Conservation (phyloP, 2,113 vertebrate genomes). For the Bujurquina vittata region DNA sequence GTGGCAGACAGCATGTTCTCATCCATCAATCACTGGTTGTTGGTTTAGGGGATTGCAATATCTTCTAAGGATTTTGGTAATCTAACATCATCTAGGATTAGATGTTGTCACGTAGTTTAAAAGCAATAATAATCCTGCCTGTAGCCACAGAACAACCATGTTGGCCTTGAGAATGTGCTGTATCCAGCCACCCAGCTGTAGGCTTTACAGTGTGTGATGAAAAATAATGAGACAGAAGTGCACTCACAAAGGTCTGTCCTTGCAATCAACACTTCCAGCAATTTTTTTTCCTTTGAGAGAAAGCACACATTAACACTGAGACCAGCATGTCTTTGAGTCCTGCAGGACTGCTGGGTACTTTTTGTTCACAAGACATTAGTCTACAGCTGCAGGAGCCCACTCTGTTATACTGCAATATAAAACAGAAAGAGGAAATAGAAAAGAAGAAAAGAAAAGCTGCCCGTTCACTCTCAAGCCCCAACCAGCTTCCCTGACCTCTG, state of each 20-base stretch:
- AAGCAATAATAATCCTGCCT: background rate
- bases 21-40: background rate
- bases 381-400: background rate
- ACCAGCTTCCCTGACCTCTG: too few relatives aligned
- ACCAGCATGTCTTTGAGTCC: background rate
- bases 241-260: background rate
- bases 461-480: too few relatives aligned
- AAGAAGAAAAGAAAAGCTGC: too few relatives aligned
- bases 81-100: background rate
- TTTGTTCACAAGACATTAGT: background rate
- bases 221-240: background rate
- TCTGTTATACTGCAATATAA: background rate
- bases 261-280: background rate
- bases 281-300: background rate
- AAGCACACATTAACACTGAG: background rate
- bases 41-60: background rate
- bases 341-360: background rate
- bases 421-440: background rate
- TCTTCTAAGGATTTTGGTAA: background rate
- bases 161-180: slow-evolving; percentile 2
- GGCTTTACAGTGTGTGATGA: background rate
- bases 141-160: background rate
- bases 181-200: slow-evolving; percentile 5
- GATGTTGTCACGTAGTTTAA: background rate
- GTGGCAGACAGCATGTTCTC: background rate